Conservation (phyloP, 1,140 invertebrate genomes). For the Habropoda laboriosa region DNA sequence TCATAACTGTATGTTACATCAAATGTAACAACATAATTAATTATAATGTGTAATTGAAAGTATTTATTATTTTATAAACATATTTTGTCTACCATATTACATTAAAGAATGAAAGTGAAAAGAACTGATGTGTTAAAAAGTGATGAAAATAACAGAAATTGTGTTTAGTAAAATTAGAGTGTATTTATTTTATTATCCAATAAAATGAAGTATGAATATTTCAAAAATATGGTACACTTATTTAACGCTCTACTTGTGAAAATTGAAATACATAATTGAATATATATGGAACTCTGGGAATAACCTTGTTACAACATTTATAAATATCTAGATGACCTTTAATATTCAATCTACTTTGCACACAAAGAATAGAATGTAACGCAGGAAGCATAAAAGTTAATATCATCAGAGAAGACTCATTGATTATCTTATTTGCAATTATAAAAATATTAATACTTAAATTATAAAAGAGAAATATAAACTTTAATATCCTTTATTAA, state of each 20-base stretch:
- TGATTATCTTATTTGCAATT: too few relatives aligned
- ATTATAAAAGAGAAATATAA: not conserved
- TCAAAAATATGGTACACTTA: not conserved
- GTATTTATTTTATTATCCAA: not conserved
- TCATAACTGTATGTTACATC: not conserved
- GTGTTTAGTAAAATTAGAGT: not conserved
- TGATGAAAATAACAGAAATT: not conserved
- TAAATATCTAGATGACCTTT: conserved; percentile 21
- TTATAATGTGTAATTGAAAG: not conserved
- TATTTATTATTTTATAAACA: too few relatives aligned
- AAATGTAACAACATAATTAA: not conserved
- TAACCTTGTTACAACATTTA: not conserved
- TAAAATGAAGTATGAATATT: not conserved
- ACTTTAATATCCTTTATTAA: not conserved
- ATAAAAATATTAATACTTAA: too few relatives aligned
- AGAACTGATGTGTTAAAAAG: too few relatives aligned
- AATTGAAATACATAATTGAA: not conserved
- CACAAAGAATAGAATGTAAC: not conserved
- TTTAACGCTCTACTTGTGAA: not conserved
- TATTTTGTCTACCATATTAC: too few relatives aligned
- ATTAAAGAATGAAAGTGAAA: too few relatives aligned
- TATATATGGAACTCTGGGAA: not conserved
- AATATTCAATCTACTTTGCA: not conserved
- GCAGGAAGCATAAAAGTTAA: not conserved
- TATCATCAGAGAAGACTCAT: not conserved